These are phyloP conservation scores for Theodoxus fluviatilis DNA, from an alignment of 2,888 invertebrate genomes.

Conservation along the genomic window DNA sequence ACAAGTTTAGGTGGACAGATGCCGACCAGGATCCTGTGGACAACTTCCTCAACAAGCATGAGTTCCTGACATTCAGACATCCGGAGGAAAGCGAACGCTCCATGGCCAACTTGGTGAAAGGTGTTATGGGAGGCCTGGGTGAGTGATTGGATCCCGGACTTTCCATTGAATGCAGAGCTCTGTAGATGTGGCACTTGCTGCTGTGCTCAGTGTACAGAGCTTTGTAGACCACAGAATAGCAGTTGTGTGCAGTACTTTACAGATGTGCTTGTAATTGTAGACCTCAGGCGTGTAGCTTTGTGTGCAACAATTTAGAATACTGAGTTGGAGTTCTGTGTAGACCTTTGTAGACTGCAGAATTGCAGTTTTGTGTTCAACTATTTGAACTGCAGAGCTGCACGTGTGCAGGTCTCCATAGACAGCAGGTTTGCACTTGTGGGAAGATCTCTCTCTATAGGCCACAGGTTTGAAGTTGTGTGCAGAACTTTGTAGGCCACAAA, in stretches of 20 bases:
- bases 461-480: too few species aligned
- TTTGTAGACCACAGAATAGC: background rate
- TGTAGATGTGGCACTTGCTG: background rate
- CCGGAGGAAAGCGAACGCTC: conserved; percentile 80
- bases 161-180: background rate
- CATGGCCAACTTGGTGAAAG: conserved; percentile 76
- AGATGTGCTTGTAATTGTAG: background rate
- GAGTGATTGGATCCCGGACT: conserved; percentile 27
- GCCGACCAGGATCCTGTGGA: conserved; percentile 77
- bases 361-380: too few species aligned
- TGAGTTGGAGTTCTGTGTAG: too few species aligned
- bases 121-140: conserved; percentile 78
- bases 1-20: conserved; percentile 81
- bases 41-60: conserved; percentile 77
- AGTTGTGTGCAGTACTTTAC: too few species aligned
- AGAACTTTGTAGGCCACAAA: too few species aligned
- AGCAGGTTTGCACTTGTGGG: too few species aligned
- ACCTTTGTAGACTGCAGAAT: too few species aligned
- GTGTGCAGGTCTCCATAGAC: too few species aligned
- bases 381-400: too few species aligned
- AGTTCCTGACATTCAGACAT: conserved; percentile 82
- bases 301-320: background rate
- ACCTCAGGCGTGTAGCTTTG: background rate
- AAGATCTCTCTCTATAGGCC: too few species aligned
- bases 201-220: background rate